Conservation (phyloP, 2,797 vertebrate species). For the Oceanodroma leucorhoa region DNA sequence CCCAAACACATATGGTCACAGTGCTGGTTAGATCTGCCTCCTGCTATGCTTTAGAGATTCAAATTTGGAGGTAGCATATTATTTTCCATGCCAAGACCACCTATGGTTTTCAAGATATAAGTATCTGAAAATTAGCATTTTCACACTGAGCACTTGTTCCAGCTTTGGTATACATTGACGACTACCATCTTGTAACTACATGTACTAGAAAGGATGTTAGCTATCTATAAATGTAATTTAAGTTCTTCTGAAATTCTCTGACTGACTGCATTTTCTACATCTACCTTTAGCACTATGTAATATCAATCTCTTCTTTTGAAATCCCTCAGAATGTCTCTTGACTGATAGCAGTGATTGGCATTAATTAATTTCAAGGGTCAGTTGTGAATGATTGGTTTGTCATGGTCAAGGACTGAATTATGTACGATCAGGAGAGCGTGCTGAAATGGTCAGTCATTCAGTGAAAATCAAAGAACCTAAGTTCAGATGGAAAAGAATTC, state of each 20-base stretch:
- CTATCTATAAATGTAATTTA: slow-evolving; percentile 31
- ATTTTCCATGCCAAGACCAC: slow-evolving; percentile 80
- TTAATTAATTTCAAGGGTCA: slow-evolving; percentile 76
- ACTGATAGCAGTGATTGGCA: slow-evolving; percentile 69
- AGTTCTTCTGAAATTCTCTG: slow-evolving; percentile 13
- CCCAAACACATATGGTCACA: slow-evolving; percentile 82
- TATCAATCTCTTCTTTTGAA: slow-evolving; percentile 30
- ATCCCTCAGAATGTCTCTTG: slow-evolving; percentile 39
- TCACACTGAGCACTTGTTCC: slow-evolving; percentile 69
- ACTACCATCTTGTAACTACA: slow-evolving; percentile 47
- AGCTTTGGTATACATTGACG: slow-evolving; percentile 51
- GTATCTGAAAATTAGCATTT: slow-evolving; percentile 78
- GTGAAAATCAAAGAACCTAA: slow-evolving; percentile 65
- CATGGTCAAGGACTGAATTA: slow-evolving; percentile 66
- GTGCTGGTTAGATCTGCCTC: slow-evolving; percentile 75
- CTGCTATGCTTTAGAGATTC: slow-evolving; percentile 78
- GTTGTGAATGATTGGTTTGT: slow-evolving; percentile 73
- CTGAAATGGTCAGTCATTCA: slow-evolving; percentile 72
- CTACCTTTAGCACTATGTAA: slow-evolving; percentile 13
- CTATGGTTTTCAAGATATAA: slow-evolving; percentile 79
- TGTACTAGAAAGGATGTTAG: neutral
- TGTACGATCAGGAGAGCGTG: slow-evolving; percentile 66
- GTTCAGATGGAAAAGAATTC: slow-evolving; percentile 64
- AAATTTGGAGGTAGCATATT: slow-evolving; percentile 78
- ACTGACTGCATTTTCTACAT: neutral